Evolutionary conservation across 2,888 invertebrate genomes (phyloP).

Genomic region (Onchidella celtica): DNA sequence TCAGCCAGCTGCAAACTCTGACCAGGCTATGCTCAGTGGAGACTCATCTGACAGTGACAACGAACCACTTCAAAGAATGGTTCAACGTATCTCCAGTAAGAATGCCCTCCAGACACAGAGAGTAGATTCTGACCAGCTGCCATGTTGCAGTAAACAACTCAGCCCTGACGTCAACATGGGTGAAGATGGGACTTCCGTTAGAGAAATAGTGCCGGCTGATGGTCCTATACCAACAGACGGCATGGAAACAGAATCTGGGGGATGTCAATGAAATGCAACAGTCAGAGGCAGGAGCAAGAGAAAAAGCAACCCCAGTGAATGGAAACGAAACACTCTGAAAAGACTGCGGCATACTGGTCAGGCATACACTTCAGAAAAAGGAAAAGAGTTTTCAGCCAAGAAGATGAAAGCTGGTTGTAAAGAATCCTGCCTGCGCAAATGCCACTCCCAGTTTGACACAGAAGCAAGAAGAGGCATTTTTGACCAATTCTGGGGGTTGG

Average conservation of each 20-base stretch:
- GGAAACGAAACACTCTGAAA: background rate
- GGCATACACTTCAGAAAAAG: background rate
- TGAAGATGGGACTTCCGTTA: no score
- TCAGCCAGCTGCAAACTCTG: no score
- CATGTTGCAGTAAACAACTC: no score
- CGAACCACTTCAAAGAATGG: no score
- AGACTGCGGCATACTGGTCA: background rate
- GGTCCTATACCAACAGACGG: no score
- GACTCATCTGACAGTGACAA: no score
- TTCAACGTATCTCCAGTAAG: no score
- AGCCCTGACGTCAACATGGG: no score
- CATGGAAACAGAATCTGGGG: background rate
- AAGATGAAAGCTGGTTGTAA: background rate
- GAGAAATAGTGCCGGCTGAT: no score
- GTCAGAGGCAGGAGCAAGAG: background rate
- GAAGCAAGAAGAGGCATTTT: background rate
- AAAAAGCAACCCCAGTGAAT: background rate
- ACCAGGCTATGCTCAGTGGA: no score
- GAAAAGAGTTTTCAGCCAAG: background rate
- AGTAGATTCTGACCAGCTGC: no score
- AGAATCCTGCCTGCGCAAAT: background rate
- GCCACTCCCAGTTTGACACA: background rate
- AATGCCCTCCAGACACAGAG: no score
- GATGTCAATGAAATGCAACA: background rate
- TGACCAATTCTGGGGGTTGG: background rate